Percentiles rank a stretch among this genome's conserved stretches.
Conservation (phyloP, 2,797 vertebrate genomes). For the Squalus acanthias region DNA sequence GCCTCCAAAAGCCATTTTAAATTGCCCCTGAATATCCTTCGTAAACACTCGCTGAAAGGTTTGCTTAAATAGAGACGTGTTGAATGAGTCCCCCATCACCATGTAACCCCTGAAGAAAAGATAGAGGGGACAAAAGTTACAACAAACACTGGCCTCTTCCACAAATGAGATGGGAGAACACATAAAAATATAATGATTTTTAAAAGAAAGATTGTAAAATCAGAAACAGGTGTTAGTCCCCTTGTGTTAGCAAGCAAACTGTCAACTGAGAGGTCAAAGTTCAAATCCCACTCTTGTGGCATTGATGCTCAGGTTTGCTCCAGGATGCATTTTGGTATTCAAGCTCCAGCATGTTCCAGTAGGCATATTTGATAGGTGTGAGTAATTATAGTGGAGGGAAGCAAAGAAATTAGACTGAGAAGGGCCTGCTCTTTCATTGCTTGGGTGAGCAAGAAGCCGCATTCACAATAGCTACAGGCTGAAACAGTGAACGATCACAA, state of each 20-base stretch:
- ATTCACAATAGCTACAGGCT: neutral
- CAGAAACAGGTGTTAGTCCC: conserved; percentile 13
- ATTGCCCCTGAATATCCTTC: conserved; percentile 83
- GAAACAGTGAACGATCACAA: neutral
- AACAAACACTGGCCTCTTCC: neutral
- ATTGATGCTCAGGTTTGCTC: neutral
- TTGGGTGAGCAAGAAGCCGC: neutral
- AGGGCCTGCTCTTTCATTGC: neutral
- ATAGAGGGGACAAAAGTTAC: neutral
- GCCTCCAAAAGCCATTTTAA: conserved; percentile 93
- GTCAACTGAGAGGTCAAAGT: neutral
- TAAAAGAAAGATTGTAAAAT: neutral
- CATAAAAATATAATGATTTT: neutral
- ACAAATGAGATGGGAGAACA: neutral
- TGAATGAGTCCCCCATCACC: conserved; percentile 98
- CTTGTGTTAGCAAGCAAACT: neutral
- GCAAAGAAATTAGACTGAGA: neutral
- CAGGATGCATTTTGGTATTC: neutral
- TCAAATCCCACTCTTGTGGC: neutral
- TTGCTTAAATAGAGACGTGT: conserved; percentile 93
- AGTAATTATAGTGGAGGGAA: neutral
- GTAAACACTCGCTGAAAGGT: conserved; percentile 95
- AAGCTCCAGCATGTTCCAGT: neutral
- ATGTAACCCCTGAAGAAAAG: conserved; percentile 77
- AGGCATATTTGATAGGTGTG: neutral